Base-by-base conservation (phyloP, 2,113 vertebrate species). In the Loxodonta africana region DNA sequence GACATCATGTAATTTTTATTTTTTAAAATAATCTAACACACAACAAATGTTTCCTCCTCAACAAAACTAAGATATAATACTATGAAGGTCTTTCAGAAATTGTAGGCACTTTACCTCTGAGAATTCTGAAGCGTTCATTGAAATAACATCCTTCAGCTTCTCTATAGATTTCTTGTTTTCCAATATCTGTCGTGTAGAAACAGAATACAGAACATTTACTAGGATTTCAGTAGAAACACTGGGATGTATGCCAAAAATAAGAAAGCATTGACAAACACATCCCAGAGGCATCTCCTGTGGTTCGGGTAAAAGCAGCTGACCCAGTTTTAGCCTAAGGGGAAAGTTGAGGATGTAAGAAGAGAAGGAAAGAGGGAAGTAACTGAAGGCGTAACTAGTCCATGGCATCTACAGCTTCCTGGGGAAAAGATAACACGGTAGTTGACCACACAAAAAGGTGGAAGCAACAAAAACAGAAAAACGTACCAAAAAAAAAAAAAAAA, bases 111-210 rank as follows among this genome's bases (percentile, higher is more conserved):
- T 98, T 98, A 99, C 99, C 99, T 99, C 99, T 48, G 99, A 98
- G 20, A 99, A 99, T 57, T 99, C 99, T 74, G 98, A 99, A 71
- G 99, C 99, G 84, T 99, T 98, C 96, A 99, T 95, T 74, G 97
- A 99, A 97, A 99, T 98, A 95, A 98, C 98, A 48, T 99, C 98
- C 74, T 99, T 99, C 53, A 99, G 97, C 80, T 99, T 99, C 96
- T 99, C 99, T 63, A 99, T 97, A 74, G 99, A 98, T 90, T 99
- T 99, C 96, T 99, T 99, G 28, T 99, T 98, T 98, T 99, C 99
- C 62, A 97, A 86, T 30, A 99, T 99, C 99, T 99, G 87, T 4
- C 91, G 10, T 14, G 21, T 96, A 48, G 93, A 96, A 88, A 95
- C 96, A 93, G 33, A 18, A 86, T 73, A 97, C 21, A 90, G 41